phyloP scores from a whole-genome alignment of 2,797 vertebrate species.

The Chromobotia macracanthus region DNA sequence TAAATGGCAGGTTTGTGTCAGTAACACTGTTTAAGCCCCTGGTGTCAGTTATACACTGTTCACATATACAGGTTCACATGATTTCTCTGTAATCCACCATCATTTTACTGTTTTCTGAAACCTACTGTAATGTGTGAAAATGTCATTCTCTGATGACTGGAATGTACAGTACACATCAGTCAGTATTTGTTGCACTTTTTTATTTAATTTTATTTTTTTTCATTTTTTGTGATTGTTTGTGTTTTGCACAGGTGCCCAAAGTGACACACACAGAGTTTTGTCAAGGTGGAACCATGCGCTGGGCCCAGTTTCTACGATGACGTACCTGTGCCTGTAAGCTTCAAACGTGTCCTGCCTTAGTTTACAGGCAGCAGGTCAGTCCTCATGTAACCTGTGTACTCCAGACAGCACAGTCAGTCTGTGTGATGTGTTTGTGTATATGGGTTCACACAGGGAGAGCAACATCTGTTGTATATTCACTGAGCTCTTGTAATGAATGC shows the following conservation, averaged over 20 bases:
- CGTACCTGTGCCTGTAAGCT: constrained; percentile 91
- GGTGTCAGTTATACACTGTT: not conserved
- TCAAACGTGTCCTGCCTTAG: not conserved
- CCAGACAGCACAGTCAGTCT: not conserved
- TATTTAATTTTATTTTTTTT: not conserved
- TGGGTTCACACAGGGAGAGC: constrained; percentile 18
- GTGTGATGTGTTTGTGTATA: constrained; percentile 18
- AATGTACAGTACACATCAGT: too few relatives aligned
- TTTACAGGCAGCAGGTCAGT: not conserved
- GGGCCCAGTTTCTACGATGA: constrained; percentile 98
- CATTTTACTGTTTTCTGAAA: too few relatives aligned
- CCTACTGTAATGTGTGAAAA: too few relatives aligned
- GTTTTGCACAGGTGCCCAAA: constrained; percentile 86
- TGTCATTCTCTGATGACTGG: too few relatives aligned
- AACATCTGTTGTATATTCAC: constrained; percentile 55
- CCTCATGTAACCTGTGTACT: constrained; percentile 38
- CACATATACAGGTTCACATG: not conserved
- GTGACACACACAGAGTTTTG: constrained; percentile 97
- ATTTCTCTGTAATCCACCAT: not conserved
- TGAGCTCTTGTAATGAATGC: constrained; percentile 63
- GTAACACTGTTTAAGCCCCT: not conserved
- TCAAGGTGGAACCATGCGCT: constrained; percentile 97
- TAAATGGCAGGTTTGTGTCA: constrained; percentile 10
- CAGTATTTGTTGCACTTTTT: too few relatives aligned
- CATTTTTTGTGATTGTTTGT: not conserved